Base-by-base conservation (phyloP, 2,797 vertebrate species). In the Sebastes diploproa region DNA sequence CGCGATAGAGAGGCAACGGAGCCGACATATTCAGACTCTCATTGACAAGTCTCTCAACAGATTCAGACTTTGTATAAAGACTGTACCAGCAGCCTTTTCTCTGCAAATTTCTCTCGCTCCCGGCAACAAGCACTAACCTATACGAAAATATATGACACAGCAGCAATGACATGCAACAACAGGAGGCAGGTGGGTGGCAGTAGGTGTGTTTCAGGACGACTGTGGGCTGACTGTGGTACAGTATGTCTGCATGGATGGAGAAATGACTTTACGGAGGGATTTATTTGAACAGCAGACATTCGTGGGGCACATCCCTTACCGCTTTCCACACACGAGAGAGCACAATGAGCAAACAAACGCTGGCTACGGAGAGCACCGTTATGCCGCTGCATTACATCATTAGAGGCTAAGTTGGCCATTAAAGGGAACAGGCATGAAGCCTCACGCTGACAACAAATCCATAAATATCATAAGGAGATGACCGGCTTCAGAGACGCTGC, bases 181-280 rank as follows among this genome's bases (percentile, higher is more conserved):
- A 91, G 93, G 75, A 92, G 92, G 92, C 88, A 92, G 92, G 91
- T 93, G 94, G 94, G 92, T 75, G 92, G 93, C 83, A 76, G 92
- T 89, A 91, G 90, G 93, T 92, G 92, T 90, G 90, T 84, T 85
- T 89, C 66, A 54, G 88, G 85, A 76, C 29, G 76, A 80, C 13
- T 56, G 91, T 91, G 88, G 92, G 91, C 86, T 90, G 84, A 88
- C 60, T 56, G 88, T 77, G 83, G 78, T 89, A 93, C 92, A 90
- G 89, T 90, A 87, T 86, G 86, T 88, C 86, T 75, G 75, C 89
- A 83, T 82, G 81, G 87, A 92, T 86, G 74, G 72, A 89, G 77
- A 86, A 61, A 72, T 66, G 56, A 80, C 80, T 88, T 77, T 12
- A 67, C 22, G 36, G 69, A 59, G 76, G 77, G 56, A 62, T 81